Percentiles rank a stretch among this genome's conserved stretches.
phyloP scores from a whole-genome alignment of 2,888 invertebrate genomes.

The Trypoxylon attenuatum region DNA sequence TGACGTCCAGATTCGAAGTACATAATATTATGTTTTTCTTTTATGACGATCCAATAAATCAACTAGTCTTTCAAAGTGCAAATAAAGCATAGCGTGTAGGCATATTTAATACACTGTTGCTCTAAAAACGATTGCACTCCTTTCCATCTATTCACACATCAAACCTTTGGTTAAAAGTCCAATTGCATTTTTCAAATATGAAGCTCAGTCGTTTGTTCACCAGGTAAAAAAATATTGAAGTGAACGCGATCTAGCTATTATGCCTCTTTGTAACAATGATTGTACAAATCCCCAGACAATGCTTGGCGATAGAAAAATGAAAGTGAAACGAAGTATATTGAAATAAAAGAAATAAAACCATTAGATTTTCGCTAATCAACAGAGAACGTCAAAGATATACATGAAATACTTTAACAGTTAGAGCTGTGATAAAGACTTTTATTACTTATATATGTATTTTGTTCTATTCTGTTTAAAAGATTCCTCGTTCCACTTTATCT shows the following conservation, averaged over 20 bases:
- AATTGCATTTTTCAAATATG: conserved; percentile 18
- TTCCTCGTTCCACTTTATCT: conserved; percentile 36
- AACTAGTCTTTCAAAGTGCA: conserved; percentile 46
- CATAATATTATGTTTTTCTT: conserved; percentile 33
- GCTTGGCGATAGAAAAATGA: conserved; percentile 31
- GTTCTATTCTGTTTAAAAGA: conserved; percentile 28
- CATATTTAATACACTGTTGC: conserved; percentile 54
- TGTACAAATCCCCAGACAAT: conserved; percentile 28
- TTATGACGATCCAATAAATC: conserved; percentile 26
- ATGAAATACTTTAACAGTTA: conserved; percentile 52
- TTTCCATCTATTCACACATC: conserved; percentile 36
- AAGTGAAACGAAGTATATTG: conserved; percentile 2
- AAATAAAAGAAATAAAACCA: conserved; percentile 19
- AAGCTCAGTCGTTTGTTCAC: conserved; percentile 8
- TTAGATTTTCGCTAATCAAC: conserved; percentile 35
- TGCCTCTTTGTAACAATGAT: conserved; percentile 24
- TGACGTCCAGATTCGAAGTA: conserved; percentile 47
- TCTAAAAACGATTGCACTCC: conserved; percentile 42
- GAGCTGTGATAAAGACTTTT: conserved; percentile 63
- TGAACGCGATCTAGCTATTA: conserved; percentile 1
- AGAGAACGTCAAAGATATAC: conserved; percentile 34
- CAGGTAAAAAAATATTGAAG: conserved; percentile 8
- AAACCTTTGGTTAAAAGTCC: too few species aligned
- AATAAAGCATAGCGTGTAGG: conserved; percentile 42
- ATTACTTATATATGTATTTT: conserved; percentile 44